phyloP scores from a whole-genome alignment of 2,797 vertebrate genomes.

The Martes flavigula region DNA sequence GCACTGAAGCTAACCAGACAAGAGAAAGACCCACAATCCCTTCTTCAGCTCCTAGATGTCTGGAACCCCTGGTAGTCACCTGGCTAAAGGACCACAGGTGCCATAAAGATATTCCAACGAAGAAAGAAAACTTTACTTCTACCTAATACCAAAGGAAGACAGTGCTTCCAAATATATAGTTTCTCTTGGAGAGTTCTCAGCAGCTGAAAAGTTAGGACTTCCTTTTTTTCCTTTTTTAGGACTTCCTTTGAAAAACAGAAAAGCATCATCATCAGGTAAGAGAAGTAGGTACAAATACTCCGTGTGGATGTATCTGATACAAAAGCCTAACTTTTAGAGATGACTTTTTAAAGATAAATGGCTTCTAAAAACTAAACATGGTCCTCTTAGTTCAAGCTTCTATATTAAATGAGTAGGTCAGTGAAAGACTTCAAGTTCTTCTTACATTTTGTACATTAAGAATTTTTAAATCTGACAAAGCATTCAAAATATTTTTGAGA shows the following conservation, averaged over 20 bases:
- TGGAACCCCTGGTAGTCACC: background rate
- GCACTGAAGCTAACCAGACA: background rate
- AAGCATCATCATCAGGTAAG: background rate
- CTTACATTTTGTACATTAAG: background rate
- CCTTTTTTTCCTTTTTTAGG: no score
- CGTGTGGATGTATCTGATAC: background rate
- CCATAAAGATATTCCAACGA: background rate
- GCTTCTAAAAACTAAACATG: background rate
- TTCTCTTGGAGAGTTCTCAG: background rate
- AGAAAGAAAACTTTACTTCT: background rate
- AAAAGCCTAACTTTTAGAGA: background rate
- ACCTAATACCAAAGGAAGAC: background rate
- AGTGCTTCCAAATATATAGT: background rate
- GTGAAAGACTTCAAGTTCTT: background rate
- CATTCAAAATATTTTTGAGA: background rate
- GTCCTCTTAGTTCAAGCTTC: background rate
- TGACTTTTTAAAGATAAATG: background rate
- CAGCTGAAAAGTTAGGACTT: background rate
- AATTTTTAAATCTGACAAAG: conserved; percentile 9
- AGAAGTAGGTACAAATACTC: background rate
- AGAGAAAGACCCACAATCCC: background rate
- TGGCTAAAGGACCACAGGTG: background rate
- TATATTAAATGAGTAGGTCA: background rate
- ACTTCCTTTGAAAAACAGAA: background rate
- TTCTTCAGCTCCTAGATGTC: background rate